phyloP scores from a whole-genome alignment of 2,113 vertebrate species.

The Octodon degus region DNA sequence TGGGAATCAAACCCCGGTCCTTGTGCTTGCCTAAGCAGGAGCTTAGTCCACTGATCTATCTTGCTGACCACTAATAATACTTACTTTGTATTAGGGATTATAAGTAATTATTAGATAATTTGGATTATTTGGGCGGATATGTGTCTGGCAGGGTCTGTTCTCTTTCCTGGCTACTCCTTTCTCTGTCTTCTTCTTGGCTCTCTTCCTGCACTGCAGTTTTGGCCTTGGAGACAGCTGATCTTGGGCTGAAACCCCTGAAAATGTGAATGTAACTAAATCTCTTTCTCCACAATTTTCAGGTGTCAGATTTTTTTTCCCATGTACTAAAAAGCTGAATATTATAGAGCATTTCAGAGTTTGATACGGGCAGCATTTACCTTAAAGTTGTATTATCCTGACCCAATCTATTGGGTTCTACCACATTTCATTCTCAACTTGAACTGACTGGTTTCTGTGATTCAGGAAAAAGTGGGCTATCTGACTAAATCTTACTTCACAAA shows the following conservation, averaged over 20 bases:
- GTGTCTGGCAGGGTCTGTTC: not conserved
- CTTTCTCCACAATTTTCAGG: not conserved
- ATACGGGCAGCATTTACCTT: not conserved
- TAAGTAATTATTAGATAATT: not conserved
- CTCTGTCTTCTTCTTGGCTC: not conserved
- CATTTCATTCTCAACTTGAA: not conserved
- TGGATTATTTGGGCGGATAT: not conserved
- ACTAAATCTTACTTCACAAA: not conserved
- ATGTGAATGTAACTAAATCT: not conserved
- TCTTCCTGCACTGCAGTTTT: not conserved
- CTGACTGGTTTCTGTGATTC: not conserved
- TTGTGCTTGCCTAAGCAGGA: too few relatives aligned
- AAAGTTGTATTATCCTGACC: not conserved
- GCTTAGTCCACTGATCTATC: too few relatives aligned
- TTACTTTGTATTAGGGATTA: not conserved
- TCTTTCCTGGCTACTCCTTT: not conserved
- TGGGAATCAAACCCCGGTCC: too few relatives aligned
- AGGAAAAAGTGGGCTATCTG: not conserved
- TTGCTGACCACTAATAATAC: not conserved
- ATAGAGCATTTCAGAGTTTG: not conserved
- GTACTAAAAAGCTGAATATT: not conserved
- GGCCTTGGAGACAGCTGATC: not conserved
- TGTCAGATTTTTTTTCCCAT: not conserved
- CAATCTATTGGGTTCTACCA: not conserved
- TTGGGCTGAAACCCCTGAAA: not conserved